A percentile compares a stretch with the other conserved stretches of the same genome.
Evolutionary conservation across 2,888 invertebrate species (phyloP).

Genomic region (Lumbricus terrestris): DNA sequence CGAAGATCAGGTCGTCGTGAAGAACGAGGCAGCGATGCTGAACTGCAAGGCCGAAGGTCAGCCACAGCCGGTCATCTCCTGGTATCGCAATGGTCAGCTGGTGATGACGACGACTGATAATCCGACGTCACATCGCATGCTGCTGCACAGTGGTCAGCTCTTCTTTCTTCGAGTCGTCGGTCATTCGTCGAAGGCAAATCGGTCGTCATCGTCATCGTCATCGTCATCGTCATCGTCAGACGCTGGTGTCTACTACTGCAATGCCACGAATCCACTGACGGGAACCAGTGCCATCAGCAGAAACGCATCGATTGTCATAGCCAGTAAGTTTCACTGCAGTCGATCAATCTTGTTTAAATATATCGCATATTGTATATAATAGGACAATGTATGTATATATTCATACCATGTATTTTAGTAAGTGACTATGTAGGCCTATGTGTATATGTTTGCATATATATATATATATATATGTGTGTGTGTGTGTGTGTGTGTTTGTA

Average conservation of each 20-base stretch:
- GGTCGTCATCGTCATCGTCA: slow-evolving; percentile 65
- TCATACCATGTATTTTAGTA: too few relatives aligned
- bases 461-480: too few relatives aligned
- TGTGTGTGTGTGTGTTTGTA: too few relatives aligned
- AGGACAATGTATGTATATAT: too few relatives aligned
- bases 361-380: too few relatives aligned
- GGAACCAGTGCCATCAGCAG: slow-evolving; percentile 35
- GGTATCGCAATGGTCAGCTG: slow-evolving; percentile 86
- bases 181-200: slow-evolving; percentile 73
- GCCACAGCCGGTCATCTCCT: slow-evolving; percentile 76
- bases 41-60: slow-evolving; percentile 97
- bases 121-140: slow-evolving; percentile 82
- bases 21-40: slow-evolving; percentile 93
- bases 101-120: slow-evolving; percentile 66
- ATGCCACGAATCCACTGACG: slow-evolving; percentile 39
- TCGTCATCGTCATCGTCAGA: too few relatives aligned
- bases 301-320: slow-evolving; percentile 38
- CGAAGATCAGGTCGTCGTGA: slow-evolving; percentile 89
- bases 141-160: slow-evolving; percentile 77
- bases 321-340: too few relatives aligned
- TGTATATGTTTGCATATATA: too few relatives aligned
- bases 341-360: too few relatives aligned
- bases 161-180: slow-evolving; percentile 84
- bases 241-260: slow-evolving; percentile 40
- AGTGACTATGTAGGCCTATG: too few relatives aligned